Evolutionary conservation across 2,888 invertebrate genomes (phyloP).

Genomic region (Buathra laborator): DNA sequence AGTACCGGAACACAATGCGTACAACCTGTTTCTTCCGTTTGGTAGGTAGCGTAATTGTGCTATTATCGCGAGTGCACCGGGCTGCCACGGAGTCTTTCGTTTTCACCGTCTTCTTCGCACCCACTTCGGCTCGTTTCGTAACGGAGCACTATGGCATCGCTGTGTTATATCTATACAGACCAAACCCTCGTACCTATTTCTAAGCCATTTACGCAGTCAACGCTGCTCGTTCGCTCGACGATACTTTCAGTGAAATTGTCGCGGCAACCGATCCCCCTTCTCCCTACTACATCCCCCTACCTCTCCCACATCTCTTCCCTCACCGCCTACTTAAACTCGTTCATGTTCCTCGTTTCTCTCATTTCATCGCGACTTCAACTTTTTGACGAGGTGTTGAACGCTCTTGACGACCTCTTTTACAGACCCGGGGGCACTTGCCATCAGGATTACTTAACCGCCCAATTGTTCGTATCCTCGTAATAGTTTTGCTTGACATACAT

Average conservation of each 20-base stretch:
- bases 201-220: conserved; percentile 61
- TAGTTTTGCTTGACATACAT: not conserved
- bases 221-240: conserved; percentile 15
- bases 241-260: conserved; percentile 68
- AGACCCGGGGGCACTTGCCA: not conserved
- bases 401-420: conserved; percentile 27
- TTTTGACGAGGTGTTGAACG: conserved; percentile 52
- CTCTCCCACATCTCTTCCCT: not conserved
- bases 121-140: conserved; percentile 45
- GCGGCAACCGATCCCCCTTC: conserved; percentile 1
- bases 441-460: conserved; percentile 16
- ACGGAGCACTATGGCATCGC: not conserved
- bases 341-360: conserved; percentile 6
- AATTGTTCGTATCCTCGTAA: not conserved
- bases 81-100: conserved; percentile 20
- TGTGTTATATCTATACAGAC: conserved; percentile 23
- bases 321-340: not conserved
- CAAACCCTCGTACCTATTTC: conserved; percentile 56
- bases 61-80: conserved; percentile 71
- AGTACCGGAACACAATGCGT: conserved; percentile 63
- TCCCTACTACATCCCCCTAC: not conserved
- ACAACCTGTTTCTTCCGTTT: conserved; percentile 75
- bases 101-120: conserved; percentile 27
- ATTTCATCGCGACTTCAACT: conserved; percentile 26
- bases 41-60: conserved; percentile 72